Conservation (phyloP, 2,113 vertebrate genomes). For the Artemisiospiza belli region DNA sequence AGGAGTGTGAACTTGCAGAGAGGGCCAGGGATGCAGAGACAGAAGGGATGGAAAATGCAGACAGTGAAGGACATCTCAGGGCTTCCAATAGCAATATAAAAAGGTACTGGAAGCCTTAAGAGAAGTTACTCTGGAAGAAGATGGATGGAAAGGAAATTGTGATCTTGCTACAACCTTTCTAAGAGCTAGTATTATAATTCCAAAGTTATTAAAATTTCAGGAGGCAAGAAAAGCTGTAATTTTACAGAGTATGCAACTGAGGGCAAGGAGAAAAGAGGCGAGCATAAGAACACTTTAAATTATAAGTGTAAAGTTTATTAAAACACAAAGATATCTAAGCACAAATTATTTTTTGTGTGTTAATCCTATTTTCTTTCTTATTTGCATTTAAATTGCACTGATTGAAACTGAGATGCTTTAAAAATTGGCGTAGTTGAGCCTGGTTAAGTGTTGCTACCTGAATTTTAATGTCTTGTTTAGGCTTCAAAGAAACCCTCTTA, state of each 20-base stretch:
- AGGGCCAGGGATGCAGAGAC: neutral
- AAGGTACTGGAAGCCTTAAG: neutral
- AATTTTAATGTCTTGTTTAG: neutral
- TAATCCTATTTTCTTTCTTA: constrained; percentile 4
- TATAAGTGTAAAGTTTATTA: neutral
- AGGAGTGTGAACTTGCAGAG: neutral
- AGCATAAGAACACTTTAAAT: neutral
- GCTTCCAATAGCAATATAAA: neutral
- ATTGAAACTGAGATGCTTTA: neutral
- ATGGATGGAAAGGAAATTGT: neutral
- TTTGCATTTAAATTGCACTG: neutral
- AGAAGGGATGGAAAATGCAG: neutral
- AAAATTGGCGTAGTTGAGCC: neutral
- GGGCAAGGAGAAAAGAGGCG: neutral
- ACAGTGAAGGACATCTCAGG: neutral
- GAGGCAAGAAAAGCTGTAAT: neutral
- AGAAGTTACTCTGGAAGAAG: neutral
- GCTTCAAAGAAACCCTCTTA: neutral
- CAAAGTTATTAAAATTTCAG: neutral
- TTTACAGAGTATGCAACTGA: neutral
- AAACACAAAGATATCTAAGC: neutral
- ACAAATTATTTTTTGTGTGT: neutral
- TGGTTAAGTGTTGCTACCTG: neutral
- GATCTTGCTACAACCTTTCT: neutral
- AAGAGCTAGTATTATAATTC: neutral